Conservation (phyloP, 2,797 vertebrate species). For the Molossus alvarezi region DNA sequence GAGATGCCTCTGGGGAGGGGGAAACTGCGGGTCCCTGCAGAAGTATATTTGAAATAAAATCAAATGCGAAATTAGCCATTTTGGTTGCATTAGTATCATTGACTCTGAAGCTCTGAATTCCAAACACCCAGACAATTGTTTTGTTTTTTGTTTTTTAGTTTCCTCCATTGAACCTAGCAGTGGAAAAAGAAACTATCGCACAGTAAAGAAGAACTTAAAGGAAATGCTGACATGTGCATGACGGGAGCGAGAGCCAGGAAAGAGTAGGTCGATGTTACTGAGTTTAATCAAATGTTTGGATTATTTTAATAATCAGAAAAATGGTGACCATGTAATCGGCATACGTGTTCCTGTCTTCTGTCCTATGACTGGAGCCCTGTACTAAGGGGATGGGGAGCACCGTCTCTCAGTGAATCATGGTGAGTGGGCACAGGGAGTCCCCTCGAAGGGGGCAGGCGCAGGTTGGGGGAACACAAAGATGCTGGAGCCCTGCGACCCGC, state of each 20-base stretch:
- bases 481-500: neutral
- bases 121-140: neutral
- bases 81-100: neutral
- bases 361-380: neutral
- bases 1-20: neutral
- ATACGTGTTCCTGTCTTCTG: neutral
- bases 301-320: neutral
- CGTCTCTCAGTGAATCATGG: neutral
- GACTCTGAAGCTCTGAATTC: conserved; percentile 41
- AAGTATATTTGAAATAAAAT: conserved; percentile 15
- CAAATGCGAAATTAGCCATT: neutral
- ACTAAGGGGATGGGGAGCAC: no score
- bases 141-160: conserved; percentile 8
- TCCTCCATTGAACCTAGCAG: conserved; percentile 7
- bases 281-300: neutral
- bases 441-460: rapidly evolving
- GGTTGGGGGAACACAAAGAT: neutral
- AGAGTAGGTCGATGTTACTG: neutral
- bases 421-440: neutral
- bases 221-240: neutral
- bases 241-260: neutral
- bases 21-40: neutral
- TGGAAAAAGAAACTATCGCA: neutral
- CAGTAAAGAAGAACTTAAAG: conserved; percentile 10
- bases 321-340: neutral